A percentile compares a stretch with the other conserved stretches of the same genome.
Conservation (phyloP, 2,797 vertebrate species). For the Cryptoblepharus egeriae region DNA sequence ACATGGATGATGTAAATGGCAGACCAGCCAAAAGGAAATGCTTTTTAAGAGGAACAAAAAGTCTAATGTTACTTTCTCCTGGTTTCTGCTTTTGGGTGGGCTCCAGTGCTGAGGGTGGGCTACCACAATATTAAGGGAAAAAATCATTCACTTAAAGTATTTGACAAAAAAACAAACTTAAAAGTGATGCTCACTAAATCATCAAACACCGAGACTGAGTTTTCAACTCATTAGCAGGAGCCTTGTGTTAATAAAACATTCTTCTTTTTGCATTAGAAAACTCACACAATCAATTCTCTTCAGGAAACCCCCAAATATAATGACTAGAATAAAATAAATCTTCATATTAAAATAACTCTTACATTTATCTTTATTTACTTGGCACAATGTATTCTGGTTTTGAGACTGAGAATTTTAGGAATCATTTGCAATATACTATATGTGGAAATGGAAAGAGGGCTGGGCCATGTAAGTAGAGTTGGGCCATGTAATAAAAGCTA, state of each 20-base stretch:
- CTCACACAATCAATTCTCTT: not conserved
- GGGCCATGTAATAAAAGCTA: not conserved
- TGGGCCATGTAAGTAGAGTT: not conserved
- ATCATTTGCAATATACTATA: not conserved
- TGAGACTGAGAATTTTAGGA: not conserved
- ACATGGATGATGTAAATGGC: not conserved
- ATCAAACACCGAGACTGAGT: not conserved
- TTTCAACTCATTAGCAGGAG: not conserved
- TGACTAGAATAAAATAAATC: not conserved
- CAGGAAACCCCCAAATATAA: not conserved
- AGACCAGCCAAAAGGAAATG: not conserved
- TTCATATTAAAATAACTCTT: not conserved
- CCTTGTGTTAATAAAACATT: not conserved
- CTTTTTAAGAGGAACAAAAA: not conserved
- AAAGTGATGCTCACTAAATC: not conserved
- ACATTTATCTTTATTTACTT: not conserved
- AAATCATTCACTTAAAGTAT: not conserved
- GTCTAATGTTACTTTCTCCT: not conserved
- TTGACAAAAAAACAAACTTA: not conserved
- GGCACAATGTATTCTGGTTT: not conserved
- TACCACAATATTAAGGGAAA: no score
- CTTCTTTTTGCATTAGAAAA: not conserved
- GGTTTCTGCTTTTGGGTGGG: not conserved
- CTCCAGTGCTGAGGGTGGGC: not conserved
- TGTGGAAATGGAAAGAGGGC: not conserved